These are phyloP conservation scores for Abrostola tripartita DNA, from an alignment of 2,888 invertebrate genomes.

Conservation along the genomic window DNA sequence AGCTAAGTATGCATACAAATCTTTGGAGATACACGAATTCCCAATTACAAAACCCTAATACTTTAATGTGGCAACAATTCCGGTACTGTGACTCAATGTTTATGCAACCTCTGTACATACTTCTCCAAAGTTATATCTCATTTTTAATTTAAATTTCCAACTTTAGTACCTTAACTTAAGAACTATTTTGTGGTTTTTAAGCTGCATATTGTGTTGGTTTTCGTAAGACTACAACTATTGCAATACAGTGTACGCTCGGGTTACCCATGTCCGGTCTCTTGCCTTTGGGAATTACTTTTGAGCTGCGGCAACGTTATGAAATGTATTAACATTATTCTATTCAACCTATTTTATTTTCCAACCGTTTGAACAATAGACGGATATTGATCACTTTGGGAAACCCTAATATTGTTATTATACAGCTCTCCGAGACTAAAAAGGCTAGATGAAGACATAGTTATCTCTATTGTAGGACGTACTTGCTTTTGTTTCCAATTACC, in stretches of 20 bases:
- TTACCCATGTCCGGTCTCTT: constrained; percentile 44
- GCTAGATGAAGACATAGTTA: too few species aligned
- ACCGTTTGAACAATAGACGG: constrained; percentile 16
- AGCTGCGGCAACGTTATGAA: constrained; percentile 39
- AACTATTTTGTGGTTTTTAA: neutral
- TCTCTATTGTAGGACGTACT: too few species aligned
- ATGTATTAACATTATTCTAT: constrained; percentile 26
- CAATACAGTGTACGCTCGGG: constrained; percentile 37
- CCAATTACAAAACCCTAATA: constrained; percentile 17
- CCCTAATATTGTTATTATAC: too few species aligned
- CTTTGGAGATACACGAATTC: constrained; percentile 4
- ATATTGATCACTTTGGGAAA: constrained; percentile 5
- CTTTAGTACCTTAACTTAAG: constrained; percentile 1
- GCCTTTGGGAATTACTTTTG: constrained; percentile 46
- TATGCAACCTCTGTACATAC: constrained; percentile 41
- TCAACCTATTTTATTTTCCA: constrained; percentile 28
- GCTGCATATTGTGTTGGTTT: constrained; percentile 3
- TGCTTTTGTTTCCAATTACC: too few species aligned
- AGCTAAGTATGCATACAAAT: neutral
- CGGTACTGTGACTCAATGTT: constrained; percentile 38
- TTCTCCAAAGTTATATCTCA: constrained; percentile 18
- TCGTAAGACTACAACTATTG: constrained; percentile 21
- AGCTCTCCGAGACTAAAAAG: too few species aligned
- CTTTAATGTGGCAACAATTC: constrained; percentile 26
- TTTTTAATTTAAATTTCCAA: neutral